These are phyloP conservation scores for Pyrrhosoma nymphula DNA, from an alignment of 2,888 invertebrate species.

Conservation along the genomic window DNA sequence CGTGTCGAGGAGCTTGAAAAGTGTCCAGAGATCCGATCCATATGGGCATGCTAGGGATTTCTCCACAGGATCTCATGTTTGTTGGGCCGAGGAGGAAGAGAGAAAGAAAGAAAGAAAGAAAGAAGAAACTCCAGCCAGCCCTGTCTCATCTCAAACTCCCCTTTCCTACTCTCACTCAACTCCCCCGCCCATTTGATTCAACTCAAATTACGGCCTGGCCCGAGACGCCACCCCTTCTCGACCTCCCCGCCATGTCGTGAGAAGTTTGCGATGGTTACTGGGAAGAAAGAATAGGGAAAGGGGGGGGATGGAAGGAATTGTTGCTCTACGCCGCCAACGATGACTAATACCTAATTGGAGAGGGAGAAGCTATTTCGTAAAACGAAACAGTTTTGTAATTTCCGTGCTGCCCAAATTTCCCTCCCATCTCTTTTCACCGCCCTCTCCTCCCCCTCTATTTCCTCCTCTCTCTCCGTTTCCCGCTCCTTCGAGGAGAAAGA, in stretches of 20 bases:
- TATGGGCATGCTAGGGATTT: background rate
- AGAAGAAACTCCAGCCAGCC: background rate
- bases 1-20: too few species aligned
- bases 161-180: background rate
- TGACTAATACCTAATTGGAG: slow-evolving; percentile 30
- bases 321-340: background rate
- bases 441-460: background rate
- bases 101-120: background rate
- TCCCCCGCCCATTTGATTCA: background rate
- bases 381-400: slow-evolving; percentile 39
- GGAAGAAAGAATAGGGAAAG: background rate
- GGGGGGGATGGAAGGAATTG: background rate
- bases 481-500: background rate
- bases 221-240: background rate
- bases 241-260: background rate
- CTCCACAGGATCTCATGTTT: background rate
- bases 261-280: background rate
- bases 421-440: background rate
- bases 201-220: background rate
- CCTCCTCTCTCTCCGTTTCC: background rate
- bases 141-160: background rate
- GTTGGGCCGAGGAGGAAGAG: background rate
- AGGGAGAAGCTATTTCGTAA: slow-evolving; percentile 26
- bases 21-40: background rate
- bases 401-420: slow-evolving; percentile 21